Percentiles rank a stretch among this genome's conserved stretches.
These are phyloP conservation scores for Galaxea fascicularis DNA, from an alignment of 92 coral and sea anemone species.

Conservation along the genomic window DNA sequence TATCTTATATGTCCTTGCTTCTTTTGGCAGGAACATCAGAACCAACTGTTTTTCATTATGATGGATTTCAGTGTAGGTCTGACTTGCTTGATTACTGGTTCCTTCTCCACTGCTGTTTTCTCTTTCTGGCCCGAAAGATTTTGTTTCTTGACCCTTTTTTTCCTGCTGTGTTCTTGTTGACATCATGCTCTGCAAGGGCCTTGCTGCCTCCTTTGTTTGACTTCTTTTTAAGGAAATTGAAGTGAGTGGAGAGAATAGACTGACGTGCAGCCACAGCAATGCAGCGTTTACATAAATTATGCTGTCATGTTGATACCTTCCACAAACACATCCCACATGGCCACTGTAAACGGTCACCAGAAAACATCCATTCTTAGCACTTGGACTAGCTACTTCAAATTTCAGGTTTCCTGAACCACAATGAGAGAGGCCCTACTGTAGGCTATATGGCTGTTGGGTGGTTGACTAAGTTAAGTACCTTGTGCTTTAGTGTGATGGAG, in stretches of 20 bases:
- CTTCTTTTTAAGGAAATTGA: constrained; percentile 42
- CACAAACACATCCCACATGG: constrained; percentile 46
- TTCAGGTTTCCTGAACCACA: background rate
- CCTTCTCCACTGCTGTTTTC: background rate
- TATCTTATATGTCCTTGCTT: constrained; percentile 4
- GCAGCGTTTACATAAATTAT: constrained; percentile 53
- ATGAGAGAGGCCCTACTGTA: constrained; percentile 9
- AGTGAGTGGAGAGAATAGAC: constrained; percentile 35
- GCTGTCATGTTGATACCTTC: constrained; percentile 46
- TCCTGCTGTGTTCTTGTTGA: no score
- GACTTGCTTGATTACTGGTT: constrained; percentile 18
- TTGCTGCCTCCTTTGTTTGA: constrained; percentile 49
- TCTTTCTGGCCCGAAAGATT: constrained; percentile 45
- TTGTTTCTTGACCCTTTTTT: no score
- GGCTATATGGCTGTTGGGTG: constrained; percentile 48
- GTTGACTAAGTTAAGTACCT: constrained; percentile 39
- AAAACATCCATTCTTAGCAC: constrained; percentile 54
- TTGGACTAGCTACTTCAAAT: constrained; percentile 58
- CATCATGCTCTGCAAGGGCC: no score
- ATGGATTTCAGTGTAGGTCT: constrained; percentile 45
- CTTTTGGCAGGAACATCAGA: constrained; percentile 53
- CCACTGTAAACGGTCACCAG: constrained; percentile 55
- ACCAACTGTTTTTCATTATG: constrained; percentile 60
- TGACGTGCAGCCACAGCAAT: constrained; percentile 52
- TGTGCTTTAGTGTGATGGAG: constrained; percentile 23